Percentiles rank a stretch among this genome's conserved stretches.
phyloP scores from a whole-genome alignment of 2,888 invertebrate genomes.

The Himalopsyche tibetana region DNA sequence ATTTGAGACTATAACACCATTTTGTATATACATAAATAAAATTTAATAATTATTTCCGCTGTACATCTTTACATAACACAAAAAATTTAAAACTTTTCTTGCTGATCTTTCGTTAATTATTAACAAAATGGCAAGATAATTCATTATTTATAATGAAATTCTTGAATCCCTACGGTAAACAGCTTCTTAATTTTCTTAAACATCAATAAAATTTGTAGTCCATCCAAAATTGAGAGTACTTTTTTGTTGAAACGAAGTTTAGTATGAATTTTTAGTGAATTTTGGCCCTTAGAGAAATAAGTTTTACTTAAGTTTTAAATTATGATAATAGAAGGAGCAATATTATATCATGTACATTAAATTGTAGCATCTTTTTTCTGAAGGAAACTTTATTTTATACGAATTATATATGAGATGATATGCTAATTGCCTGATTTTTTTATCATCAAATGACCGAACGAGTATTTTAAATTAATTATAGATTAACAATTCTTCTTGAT shows the following conservation, averaged over 20 bases:
- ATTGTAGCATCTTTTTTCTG: too few species aligned
- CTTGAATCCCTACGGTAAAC: not conserved
- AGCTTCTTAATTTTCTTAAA: not conserved
- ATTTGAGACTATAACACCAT: too few species aligned
- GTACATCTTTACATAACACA: not conserved
- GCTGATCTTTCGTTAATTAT: not conserved
- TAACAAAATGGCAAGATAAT: not conserved
- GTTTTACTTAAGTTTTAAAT: not conserved
- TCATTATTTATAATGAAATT: conserved; percentile 1
- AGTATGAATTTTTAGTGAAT: not conserved
- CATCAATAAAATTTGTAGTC: not conserved
- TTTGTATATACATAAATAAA: not conserved
- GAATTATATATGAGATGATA: too few species aligned
- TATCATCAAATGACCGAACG: too few species aligned
- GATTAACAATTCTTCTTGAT: too few species aligned
- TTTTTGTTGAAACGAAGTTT: not conserved
- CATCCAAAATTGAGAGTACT: not conserved
- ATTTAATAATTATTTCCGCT: not conserved
- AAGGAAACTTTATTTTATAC: too few species aligned
- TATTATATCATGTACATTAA: not conserved
- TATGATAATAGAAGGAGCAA: not conserved
- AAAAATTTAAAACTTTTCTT: not conserved
- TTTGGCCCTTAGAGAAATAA: not conserved
- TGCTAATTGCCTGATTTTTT: too few species aligned
- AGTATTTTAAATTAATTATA: too few species aligned